Base-by-base conservation (phyloP, 2,888 invertebrate genomes). In the Timema podura region DNA sequence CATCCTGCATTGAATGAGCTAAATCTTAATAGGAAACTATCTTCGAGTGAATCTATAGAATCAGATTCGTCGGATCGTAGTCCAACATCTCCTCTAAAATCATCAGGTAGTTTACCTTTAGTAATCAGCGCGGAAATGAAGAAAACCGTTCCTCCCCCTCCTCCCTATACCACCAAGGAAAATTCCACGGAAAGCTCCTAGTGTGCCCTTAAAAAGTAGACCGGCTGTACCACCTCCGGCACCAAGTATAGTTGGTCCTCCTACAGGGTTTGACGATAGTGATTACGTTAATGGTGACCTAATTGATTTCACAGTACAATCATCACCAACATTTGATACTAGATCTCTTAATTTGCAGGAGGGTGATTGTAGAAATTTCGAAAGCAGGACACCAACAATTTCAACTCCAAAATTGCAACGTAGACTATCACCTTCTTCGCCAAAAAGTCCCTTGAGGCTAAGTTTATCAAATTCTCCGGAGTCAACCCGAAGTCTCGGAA, bases 151-250 rank as follows among this genome's bases (percentile, higher is more conserved):
- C 86, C 87, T 71, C 90, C 90, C 0, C 88, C 91, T 15, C 66
- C 66, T 30, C 87, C 91, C 91, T 2, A 91, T 92, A 46, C 92
- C 92, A 30, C 93, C 93, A 0, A 84, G 93, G 75, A 92, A 92
- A 81, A 61, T 61, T 6, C 61, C 61, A 30, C 30, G 61, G 61
- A 61, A 61, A 66, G 68, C 48, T 13, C 69, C 68, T 11, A 68
- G 65, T 54, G 68, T 69, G 64, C 73, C 70, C 15, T 64, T 59
- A 64, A 70, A 66, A 64, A 66, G 9, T 15, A 54, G 57, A 46
- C 69, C 65, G 10, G 49, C 48, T 3, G 46, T n/a, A n/a, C n/a
- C n/a, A n/a, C n/a, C n/a, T n/a, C n/a, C n/a, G n/a, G n/a, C 68
- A 10, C 69, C 47, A 9, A 54, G 15, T 5, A 47, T 74, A 9